phyloP scores from a whole-genome alignment of 1,140 invertebrate species.

The Venustaconcha ellipsiformis region DNA sequence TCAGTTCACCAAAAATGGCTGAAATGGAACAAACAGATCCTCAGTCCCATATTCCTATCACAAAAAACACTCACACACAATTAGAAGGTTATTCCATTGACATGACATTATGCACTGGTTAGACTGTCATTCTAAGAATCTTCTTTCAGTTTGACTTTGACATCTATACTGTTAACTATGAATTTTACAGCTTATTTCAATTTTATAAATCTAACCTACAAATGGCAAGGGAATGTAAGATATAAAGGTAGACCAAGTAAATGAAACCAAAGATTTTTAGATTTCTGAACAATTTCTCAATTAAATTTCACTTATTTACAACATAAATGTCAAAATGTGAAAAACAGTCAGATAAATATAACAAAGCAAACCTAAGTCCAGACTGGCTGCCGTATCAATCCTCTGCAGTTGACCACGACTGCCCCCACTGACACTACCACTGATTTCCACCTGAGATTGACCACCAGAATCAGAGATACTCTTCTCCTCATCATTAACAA shows the following conservation, averaged over 20 bases:
- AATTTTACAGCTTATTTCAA: background rate
- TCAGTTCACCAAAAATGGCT: constrained; percentile 61
- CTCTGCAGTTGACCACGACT: constrained; percentile 30
- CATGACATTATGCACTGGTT: background rate
- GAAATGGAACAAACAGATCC: constrained; percentile 1
- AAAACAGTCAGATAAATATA: background rate
- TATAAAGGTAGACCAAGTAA: too few species aligned
- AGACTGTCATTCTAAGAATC: background rate
- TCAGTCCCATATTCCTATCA: background rate
- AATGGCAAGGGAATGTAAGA: background rate
- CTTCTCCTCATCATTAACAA: constrained; percentile 86
- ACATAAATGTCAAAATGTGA: background rate
- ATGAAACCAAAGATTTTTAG: background rate
- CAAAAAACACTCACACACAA: background rate
- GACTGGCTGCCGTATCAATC: constrained; percentile 43
- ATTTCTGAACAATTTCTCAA: background rate
- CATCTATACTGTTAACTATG: background rate
- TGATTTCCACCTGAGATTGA: constrained; percentile 16
- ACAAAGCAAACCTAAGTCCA: constrained; percentile 48
- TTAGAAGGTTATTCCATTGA: background rate
- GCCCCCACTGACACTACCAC: constrained; percentile 14
- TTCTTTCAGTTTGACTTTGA: background rate
- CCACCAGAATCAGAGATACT: constrained; percentile 37
- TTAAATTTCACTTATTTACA: background rate
- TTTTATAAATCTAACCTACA: background rate